Percentiles rank a stretch among this genome's conserved stretches.
These are phyloP conservation scores for Pseudorectes ferrugineus DNA, from an alignment of 2,113 vertebrate species.

Conservation along the genomic window DNA sequence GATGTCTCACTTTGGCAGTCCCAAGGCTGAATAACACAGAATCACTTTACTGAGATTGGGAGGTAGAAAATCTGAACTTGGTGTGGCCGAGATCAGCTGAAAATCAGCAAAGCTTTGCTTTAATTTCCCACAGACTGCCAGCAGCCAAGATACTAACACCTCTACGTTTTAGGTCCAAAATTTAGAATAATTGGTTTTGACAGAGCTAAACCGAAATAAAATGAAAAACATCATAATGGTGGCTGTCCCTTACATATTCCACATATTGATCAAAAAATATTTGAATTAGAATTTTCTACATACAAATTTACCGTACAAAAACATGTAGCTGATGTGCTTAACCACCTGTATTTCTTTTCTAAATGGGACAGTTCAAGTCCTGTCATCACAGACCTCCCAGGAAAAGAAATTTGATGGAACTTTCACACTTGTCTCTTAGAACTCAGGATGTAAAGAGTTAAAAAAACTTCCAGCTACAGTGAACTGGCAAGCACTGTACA, in stretches of 20 bases:
- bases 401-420: not conserved
- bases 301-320: not conserved
- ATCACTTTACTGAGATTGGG: not conserved
- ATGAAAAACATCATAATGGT: fast-evolving
- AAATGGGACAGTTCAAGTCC: not conserved
- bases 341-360: not conserved
- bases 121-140: not conserved
- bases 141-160: not conserved
- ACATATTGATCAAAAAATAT: not conserved
- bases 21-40: not conserved
- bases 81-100: not conserved
- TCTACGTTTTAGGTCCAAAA: not conserved
- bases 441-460: not conserved
- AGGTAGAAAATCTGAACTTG: not conserved
- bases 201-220: not conserved
- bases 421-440: not conserved
- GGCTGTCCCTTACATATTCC: not conserved
- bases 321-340: fast-evolving
- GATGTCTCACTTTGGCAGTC: not conserved
- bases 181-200: not conserved
- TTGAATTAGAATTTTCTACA: not conserved
- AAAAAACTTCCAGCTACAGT: not conserved
- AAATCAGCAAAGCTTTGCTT: not conserved
- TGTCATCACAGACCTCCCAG: not conserved
- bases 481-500: not conserved